Evolutionary conservation across 2,113 vertebrate species (phyloP).

Genomic region (Malaclemys terrapin): DNA sequence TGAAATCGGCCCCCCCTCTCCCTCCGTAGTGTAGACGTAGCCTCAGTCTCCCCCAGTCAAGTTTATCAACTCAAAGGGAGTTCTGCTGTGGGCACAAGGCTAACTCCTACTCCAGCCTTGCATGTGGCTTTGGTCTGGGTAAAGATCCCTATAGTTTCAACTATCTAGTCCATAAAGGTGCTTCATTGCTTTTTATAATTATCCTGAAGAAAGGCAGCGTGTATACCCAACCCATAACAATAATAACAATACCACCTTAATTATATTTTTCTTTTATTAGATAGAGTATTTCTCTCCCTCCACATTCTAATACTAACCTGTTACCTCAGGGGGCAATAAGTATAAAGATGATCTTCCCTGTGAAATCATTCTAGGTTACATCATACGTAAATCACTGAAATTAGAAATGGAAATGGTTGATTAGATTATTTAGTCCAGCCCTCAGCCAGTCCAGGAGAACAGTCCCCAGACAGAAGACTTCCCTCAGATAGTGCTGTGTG

Average conservation of each 20-base stretch:
- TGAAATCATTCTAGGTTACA: slow-evolving; percentile 2
- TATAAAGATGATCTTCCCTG: background rate
- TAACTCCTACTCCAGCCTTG: too few species aligned
- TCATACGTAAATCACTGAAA: slow-evolving; percentile 12
- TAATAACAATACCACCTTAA: background rate
- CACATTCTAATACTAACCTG: slow-evolving; percentile 5
- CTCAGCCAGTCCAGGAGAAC: background rate
- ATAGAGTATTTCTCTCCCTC: background rate
- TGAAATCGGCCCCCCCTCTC: too few species aligned
- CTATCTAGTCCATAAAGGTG: background rate
- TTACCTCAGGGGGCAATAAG: background rate
- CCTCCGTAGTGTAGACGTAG: too few species aligned
- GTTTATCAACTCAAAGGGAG: background rate
- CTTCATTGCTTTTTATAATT: background rate
- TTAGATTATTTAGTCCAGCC: slow-evolving; percentile 36
- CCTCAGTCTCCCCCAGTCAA: too few species aligned
- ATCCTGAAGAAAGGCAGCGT: background rate
- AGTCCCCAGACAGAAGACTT: background rate
- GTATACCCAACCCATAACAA: background rate
- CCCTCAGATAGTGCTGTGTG: slow-evolving; percentile 42
- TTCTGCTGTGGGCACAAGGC: too few species aligned
- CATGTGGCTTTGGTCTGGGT: background rate
- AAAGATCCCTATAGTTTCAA: background rate
- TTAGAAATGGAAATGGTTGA: slow-evolving; percentile 37
- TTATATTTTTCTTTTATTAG: slow-evolving; percentile 7